A percentile compares a stretch with the other conserved stretches of the same genome.
These are phyloP conservation scores for Megatriorchis doriae DNA, from an alignment of 2,113 vertebrate species.

Conservation along the genomic window DNA sequence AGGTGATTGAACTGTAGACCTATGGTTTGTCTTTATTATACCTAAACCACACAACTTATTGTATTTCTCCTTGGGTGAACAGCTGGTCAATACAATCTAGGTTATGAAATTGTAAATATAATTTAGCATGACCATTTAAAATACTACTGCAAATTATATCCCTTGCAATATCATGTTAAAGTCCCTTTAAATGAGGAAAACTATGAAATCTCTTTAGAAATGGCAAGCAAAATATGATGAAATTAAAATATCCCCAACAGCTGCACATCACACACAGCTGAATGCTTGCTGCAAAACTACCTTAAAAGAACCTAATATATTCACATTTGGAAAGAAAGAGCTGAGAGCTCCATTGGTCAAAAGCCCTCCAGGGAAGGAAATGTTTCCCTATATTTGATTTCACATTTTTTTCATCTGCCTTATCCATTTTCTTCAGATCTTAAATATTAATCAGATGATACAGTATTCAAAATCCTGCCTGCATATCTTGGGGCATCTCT, in stretches of 20 bases:
- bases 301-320: not conserved
- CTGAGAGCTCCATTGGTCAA: not conserved
- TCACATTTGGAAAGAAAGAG: not conserved
- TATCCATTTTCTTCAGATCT: conserved; percentile 10
- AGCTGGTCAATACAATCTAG: not conserved
- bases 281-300: not conserved
- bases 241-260: not conserved
- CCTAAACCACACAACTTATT: not conserved
- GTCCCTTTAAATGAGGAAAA: not conserved
- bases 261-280: not conserved
- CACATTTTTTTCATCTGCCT: not conserved
- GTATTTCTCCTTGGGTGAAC: not conserved
- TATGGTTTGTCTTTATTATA: not conserved
- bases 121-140: not conserved
- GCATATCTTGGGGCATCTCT: conserved; percentile 7
- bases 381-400: not conserved
- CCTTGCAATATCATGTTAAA: not conserved
- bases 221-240: not conserved
- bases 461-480: not conserved
- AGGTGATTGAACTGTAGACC: not conserved
- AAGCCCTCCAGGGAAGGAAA: not conserved
- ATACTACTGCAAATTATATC: not conserved
- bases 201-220: not conserved
- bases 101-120: not conserved
- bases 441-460: conserved; percentile 37